Base-by-base conservation (phyloP, 2,113 vertebrate genomes). In the Osmerus eperlanus region DNA sequence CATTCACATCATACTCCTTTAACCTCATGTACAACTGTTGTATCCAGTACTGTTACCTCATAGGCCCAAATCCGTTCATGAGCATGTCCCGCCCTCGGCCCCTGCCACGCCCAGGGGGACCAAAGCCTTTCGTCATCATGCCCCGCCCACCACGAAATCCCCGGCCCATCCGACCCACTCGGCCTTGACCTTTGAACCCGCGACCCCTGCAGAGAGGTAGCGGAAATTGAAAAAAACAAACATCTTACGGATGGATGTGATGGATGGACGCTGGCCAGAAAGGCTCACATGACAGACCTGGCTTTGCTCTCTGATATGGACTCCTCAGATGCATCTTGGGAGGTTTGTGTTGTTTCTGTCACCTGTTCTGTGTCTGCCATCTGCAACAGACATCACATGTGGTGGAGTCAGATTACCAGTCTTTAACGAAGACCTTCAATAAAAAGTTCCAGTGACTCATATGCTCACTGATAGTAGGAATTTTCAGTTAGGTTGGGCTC, bases 31-130 rank as follows among this genome's bases (percentile, higher is more conserved):
- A 8, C 13, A 5, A 1, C 15, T 36, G 62, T 18, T 52, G 41
- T 55, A 7, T 55, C 16, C 15, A 32, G 28, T 56, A 36, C 5
- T 4, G 21, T 71, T 71, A 93, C 92, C 93, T 93, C 81, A 89
- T 89, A 58, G 89, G 89, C 65, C 83, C 80, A 66, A 91, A 83
- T 80, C 90, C 92, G 74, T 93, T 93, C 72, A 87, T 78, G 58
- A 74, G 73, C 59, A 81, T 84, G 47, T 88, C 83, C 59, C 75
- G 88, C 36, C 78, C 81, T 78, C 84, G 9, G 51, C 87, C 89
- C 70, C 90, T 90, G 73, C 84, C 83, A 29, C 78, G 79, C 36
- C 85, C 86, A 5, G 83, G 82, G 19, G 84, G 86, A 13, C 83
- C 86, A 55, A 89, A 89, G 4, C 78, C 85, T 78, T 94, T 92